These are phyloP conservation scores for Caenorhabditis afra DNA, from an alignment of 2,888 invertebrate species.

Conservation along the genomic window DNA sequence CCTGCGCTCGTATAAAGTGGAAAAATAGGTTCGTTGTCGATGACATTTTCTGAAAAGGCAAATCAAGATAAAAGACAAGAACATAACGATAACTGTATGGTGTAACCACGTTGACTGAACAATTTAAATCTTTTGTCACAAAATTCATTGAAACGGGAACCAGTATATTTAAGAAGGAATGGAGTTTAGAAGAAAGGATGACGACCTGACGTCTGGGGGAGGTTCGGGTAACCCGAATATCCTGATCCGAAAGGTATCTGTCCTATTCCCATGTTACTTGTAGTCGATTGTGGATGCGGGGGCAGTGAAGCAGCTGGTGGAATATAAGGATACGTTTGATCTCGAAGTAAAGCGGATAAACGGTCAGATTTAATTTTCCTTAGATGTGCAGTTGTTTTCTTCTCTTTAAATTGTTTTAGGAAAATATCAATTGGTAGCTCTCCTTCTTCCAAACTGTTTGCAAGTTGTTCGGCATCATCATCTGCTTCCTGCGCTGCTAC, in stretches of 20 bases:
- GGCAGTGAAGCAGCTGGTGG: conserved; percentile 15
- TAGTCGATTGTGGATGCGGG: conserved; percentile 25
- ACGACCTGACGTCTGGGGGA: conserved; percentile 36
- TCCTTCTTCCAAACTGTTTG: conserved; percentile 41
- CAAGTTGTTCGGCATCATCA: conserved; percentile 88
- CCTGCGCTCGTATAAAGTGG: not conserved
- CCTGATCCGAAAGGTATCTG: conserved; percentile 48
- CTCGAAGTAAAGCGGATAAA: conserved; percentile 84
- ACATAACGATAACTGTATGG: too few species aligned
- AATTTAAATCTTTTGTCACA: not conserved
- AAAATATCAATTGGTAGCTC: conserved; percentile 88
- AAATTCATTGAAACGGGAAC: conserved; percentile 1
- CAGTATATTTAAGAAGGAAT: not conserved
- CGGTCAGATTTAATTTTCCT: conserved; percentile 94
- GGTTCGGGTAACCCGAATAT: conserved; percentile 50
- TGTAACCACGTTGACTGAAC: too few species aligned
- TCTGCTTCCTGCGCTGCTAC: conserved; percentile 93
- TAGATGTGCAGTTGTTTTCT: conserved; percentile 87
- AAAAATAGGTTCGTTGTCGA: not conserved
- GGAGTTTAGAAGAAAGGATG: conserved; percentile 52
- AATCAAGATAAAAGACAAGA: too few species aligned
- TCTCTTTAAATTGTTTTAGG: conserved; percentile 88
- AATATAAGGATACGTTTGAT: conserved; percentile 67
- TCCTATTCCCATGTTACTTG: conserved; percentile 9
- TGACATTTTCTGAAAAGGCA: not conserved